A percentile compares a stretch with the other conserved stretches of the same genome.
These are phyloP conservation scores for Stenolophus ochropezus DNA, from an alignment of 2,888 invertebrate genomes.

Conservation along the genomic window DNA sequence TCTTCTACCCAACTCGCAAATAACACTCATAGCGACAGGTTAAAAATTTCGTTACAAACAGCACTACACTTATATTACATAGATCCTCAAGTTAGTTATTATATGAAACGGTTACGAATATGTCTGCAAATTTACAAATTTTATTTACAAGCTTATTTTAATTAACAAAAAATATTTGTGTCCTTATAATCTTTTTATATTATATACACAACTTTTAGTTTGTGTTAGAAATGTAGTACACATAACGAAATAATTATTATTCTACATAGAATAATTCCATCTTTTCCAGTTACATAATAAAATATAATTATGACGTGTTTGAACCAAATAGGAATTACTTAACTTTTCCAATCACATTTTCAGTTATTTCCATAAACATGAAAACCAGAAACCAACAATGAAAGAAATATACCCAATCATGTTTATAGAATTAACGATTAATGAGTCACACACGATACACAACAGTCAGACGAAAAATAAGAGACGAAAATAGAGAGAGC, in stretches of 20 bases:
- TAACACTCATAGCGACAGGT: slow-evolving; percentile 32
- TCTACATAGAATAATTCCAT: slow-evolving; percentile 6
- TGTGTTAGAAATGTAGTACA: slow-evolving; percentile 48
- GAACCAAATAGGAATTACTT: slow-evolving; percentile 18
- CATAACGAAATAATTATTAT: slow-evolving; percentile 17
- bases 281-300: slow-evolving; percentile 24
- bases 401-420: slow-evolving; percentile 18
- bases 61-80: slow-evolving; percentile 58
- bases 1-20: slow-evolving; percentile 1
- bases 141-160: slow-evolving; percentile 61
- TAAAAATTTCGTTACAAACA: slow-evolving; percentile 51
- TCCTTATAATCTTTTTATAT: slow-evolving; percentile 46
- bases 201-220: slow-evolving; percentile 47
- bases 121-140: slow-evolving; percentile 60
- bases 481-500: background rate
- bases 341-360: slow-evolving; percentile 1
- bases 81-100: slow-evolving; percentile 46
- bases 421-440: slow-evolving; percentile 38
- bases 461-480: background rate
- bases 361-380: slow-evolving; percentile 30
- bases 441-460: slow-evolving; percentile 2
- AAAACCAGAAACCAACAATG: slow-evolving; percentile 12
- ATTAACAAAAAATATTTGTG: slow-evolving; percentile 62
- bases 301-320: slow-evolving; percentile 37
- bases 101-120: slow-evolving; percentile 43